Evolutionary conservation across 2,888 invertebrate genomes (phyloP), one percentile per base, ranked within the genome.

Genomic region (Gari tellinella): DNA sequence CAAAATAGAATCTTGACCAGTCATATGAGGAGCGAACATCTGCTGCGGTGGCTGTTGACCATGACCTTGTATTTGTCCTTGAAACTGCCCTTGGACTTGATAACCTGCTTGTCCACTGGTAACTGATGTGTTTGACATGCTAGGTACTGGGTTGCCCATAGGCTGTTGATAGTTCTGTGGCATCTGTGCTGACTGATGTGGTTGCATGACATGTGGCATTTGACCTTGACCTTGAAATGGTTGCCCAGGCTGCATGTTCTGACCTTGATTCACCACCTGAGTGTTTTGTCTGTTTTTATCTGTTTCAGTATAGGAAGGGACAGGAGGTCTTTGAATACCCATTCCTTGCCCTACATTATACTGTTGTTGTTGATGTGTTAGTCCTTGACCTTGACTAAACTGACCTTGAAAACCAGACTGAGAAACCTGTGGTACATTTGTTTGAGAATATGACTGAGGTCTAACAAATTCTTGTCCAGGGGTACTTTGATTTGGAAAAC

Each of bases 171-270:
- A 21, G 12, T 41, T 23, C 19, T 26, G 10, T 37, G 46, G 52
- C 21, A 14, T 55, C 40, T 1, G 21, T 15, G 19, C 26, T 46
- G 19, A 14, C n/a, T 57, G 56, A 31, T 40, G 60, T n/a, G 23
- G 52, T 60, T 51, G 37, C 38, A 23, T 23, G 51, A 25, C 49
- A 62, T 58, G 21, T 67, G 57, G 64, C n/a, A 48, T 38, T 45
- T 72, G 62, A n/a, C 40, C 43, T 45, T 72, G 67, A 41, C 48
- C 38, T 55, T 76, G 74, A 46, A 31, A 46, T 10, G 60, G 46
- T 38, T 53, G 72, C 17, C 62, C 60, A 19, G 64, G 55, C 17
- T 43, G 53, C 31, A 19, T 17, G 43, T 14, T 5, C 31, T 60
- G 60, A 26, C 21, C 63, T 51, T 60, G 69, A 53, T 56, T 56